Evolutionary conservation across 2,113 vertebrate species (phyloP), one percentile per base, ranked within the genome.

Genomic region (Grallaria varia): DNA sequence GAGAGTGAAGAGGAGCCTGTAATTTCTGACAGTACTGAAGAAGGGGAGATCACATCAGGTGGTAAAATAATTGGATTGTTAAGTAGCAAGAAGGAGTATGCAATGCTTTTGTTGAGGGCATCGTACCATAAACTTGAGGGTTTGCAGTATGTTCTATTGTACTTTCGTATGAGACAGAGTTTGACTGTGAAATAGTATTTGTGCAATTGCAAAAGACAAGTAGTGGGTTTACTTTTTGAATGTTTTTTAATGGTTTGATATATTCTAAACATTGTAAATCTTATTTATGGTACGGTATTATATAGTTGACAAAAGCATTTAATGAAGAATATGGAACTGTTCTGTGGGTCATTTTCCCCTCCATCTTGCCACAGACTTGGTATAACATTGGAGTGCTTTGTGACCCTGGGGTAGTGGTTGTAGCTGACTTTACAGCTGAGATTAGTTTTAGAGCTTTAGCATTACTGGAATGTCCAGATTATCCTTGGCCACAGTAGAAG

Each of bases 41-140:
- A 99, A 89, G 99, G 99, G 10, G 99, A 99, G 97, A 99, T 99
- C 82, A 98, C 97, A 21, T 98, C 99, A 81, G 99, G 98, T 67
- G 98, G 98, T 99, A 96, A 97, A 81, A 63, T 47, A 75, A 50
- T 66, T 58, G 42, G 5, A 22, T 52, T 84, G 5, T 68, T 92
- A 84, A 88, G 9, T 52, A 67, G 10, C 10, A 82, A 33, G 72
- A 67, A 89, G 37, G 30, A 47, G 4, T n/a, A 21, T 18, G 10
- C n/a, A 71, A 47, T 5, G 8, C 8, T 64, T 55, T 37, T 6
- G 1, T 55, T 49, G 23, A 59, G 6, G 63, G 28, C 33, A 47
- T 52, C 2, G 0, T 67, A 35, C 45, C 10, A 33, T 39, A 67
- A 71, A 52, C 30, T 18, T 52, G 47, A 37, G 22, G 5, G 3